Base-by-base conservation (phyloP, 2,113 vertebrate species). In the Haliaeetus leucogaster region DNA sequence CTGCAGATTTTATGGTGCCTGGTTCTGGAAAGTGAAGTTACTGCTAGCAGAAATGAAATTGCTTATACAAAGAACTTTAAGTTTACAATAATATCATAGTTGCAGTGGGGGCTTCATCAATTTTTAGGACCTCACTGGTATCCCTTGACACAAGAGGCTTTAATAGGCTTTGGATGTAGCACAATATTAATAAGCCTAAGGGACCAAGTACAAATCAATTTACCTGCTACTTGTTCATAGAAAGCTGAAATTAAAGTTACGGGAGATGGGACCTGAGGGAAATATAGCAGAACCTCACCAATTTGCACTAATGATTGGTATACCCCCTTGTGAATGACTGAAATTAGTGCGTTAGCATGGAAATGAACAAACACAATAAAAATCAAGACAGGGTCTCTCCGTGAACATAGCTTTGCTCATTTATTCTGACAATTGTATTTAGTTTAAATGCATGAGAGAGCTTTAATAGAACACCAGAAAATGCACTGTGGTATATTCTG, bases 211-310 rank as follows among this genome's bases (percentile, higher is more conserved):
- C 91, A 97, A 97, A 96, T 97, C 96, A 98, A 96, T 97, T 97
- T 97, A 95, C 91, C 89, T 93, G 62, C 77, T 92, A 85, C 65
- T 95, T 81, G 92, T 90, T 96, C 95, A 91, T 81, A 95, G 96
- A 91, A 95, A 97, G 85, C 91, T 92, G 94, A 97, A 97, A 98
- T 97, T 97, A 98, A 97, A 96, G 96, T 96, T 96, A 96, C 47
- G 4, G 47, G 52, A 97, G 89, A 96, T 95, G 80, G 92, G 93
- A 89, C 93, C 92, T 82, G 70, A 95, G 96, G 96, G 96, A 98
- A 98, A 98, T 97, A 93, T 70, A 92, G 94, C 84, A 95, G 94
- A 96, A 96, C 88, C 90, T 96, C 96, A 94, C 93, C 94, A 97
- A 95, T 97, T 97, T 97, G 71, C 95, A 95, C 97, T 97, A 97